A percentile compares a stretch with the other conserved stretches of the same genome.
These are phyloP conservation scores for Nansenia antarctica DNA, from an alignment of 2,113 vertebrate species.

Conservation along the genomic window DNA sequence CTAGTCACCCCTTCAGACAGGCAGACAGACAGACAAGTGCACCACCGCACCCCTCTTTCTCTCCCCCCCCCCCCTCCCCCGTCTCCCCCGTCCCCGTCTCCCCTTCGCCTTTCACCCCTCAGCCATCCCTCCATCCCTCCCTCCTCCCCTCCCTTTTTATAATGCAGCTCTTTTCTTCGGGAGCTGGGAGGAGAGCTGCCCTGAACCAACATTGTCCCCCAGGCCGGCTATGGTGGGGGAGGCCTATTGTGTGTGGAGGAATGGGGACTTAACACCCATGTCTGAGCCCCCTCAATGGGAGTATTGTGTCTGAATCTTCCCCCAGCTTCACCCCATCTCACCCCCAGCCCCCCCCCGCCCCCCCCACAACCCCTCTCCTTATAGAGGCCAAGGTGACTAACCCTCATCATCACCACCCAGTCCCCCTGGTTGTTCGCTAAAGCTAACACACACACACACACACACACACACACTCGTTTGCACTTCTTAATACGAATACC, in stretches of 20 bases:
- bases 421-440: no score
- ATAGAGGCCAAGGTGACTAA: no score
- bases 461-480: neutral
- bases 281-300: constrained; percentile 75
- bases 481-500: no score
- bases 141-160: constrained; percentile 52
- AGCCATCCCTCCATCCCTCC: constrained; percentile 6
- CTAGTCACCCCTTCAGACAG: constrained; percentile 10
- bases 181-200: constrained; percentile 63
- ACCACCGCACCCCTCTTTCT: neutral
- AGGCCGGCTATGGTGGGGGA: constrained; percentile 66
- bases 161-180: constrained; percentile 70
- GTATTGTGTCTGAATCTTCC: constrained; percentile 80
- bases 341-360: constrained; percentile 28
- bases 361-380: neutral
- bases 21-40: constrained; percentile 17
- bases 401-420: no score
- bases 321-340: constrained; percentile 60
- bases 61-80: constrained; percentile 38
- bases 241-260: constrained; percentile 80
- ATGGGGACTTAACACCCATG: constrained; percentile 79
- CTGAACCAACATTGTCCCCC: constrained; percentile 78
- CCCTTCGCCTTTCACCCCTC: constrained; percentile 33
- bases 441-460: no score
- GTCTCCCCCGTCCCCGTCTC: constrained; percentile 26